phyloP scores from a whole-genome alignment of 2,888 invertebrate species.

The Elgonia sp. region DNA sequence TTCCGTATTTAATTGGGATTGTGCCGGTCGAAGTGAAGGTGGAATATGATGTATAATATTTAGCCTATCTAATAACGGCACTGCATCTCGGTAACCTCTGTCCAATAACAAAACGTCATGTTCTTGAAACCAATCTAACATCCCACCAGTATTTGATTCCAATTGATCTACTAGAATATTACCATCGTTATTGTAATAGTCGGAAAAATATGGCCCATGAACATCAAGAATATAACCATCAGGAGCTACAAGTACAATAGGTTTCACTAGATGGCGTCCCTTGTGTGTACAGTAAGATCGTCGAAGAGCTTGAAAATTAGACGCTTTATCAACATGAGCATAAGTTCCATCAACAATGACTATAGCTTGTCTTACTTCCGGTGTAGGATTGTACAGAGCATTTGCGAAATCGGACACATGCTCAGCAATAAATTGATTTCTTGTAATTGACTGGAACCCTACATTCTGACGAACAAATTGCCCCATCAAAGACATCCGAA shows the following conservation, averaged over 20 bases:
- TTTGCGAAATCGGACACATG: slow-evolving; percentile 16
- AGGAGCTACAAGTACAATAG: slow-evolving; percentile 36
- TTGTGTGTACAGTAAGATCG: slow-evolving; percentile 9
- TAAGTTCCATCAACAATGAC: slow-evolving; percentile 8
- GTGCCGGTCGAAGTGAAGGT: slow-evolving; percentile 24
- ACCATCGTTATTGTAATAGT: slow-evolving; percentile 56
- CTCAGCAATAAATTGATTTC: background rate
- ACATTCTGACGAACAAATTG: slow-evolving; percentile 46
- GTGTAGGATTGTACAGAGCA: background rate
- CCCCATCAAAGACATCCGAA: slow-evolving; percentile 19
- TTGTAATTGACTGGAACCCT: background rate
- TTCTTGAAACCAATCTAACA: slow-evolving; percentile 45
- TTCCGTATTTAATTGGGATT: slow-evolving; percentile 53
- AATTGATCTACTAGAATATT: slow-evolving; percentile 26
- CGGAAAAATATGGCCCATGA: slow-evolving; percentile 61
- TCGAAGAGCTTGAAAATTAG: slow-evolving; percentile 2
- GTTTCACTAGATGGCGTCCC: slow-evolving; percentile 6
- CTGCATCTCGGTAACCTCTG: slow-evolving; percentile 35
- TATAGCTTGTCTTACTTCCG: slow-evolving; percentile 9
- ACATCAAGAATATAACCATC: slow-evolving; percentile 65
- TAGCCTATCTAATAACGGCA: background rate
- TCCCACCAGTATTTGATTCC: background rate
- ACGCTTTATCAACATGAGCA: slow-evolving; percentile 32
- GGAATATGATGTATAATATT: slow-evolving; percentile 54
- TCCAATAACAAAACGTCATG: slow-evolving; percentile 28